Evolutionary conservation across 2,113 vertebrate genomes (phyloP).

Genomic region (Chaetodon auriga): DNA sequence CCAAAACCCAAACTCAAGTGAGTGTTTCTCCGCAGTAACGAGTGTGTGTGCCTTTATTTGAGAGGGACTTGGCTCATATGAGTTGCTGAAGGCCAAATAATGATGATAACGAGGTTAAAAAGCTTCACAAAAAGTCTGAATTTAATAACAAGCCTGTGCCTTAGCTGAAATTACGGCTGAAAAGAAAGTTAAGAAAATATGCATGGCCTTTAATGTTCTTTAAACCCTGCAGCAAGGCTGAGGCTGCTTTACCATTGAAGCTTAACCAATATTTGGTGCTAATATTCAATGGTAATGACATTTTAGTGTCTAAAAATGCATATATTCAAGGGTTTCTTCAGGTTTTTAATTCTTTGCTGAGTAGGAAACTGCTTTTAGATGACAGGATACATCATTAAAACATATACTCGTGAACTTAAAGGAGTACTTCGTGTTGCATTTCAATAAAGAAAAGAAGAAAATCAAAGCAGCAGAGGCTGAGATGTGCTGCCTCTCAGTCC

Average conservation of each 20-base stretch:
- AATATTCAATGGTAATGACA: not conserved
- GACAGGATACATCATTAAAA: not conserved
- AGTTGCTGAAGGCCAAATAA: no score
- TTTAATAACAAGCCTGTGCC: not conserved
- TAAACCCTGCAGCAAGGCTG: not conserved
- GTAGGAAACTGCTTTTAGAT: not conserved
- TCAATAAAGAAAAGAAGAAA: not conserved
- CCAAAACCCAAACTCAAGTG: constrained; percentile 97
- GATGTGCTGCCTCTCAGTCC: not conserved
- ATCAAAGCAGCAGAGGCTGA: not conserved
- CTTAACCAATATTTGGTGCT: not conserved
- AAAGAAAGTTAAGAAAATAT: not conserved
- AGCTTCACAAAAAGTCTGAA: no score
- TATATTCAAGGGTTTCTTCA: not conserved
- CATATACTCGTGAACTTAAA: not conserved
- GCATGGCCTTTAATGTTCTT: not conserved
- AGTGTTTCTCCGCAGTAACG: constrained; percentile 38
- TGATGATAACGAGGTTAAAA: no score
- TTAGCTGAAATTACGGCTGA: not conserved
- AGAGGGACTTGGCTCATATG: not conserved
- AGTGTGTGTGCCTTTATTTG: not conserved
- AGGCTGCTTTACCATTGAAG: not conserved
- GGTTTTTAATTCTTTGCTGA: not conserved
- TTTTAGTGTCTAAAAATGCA: not conserved
- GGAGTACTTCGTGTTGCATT: not conserved